phyloP scores from a whole-genome alignment of 1,140 invertebrate species.

The Apis florea region DNA sequence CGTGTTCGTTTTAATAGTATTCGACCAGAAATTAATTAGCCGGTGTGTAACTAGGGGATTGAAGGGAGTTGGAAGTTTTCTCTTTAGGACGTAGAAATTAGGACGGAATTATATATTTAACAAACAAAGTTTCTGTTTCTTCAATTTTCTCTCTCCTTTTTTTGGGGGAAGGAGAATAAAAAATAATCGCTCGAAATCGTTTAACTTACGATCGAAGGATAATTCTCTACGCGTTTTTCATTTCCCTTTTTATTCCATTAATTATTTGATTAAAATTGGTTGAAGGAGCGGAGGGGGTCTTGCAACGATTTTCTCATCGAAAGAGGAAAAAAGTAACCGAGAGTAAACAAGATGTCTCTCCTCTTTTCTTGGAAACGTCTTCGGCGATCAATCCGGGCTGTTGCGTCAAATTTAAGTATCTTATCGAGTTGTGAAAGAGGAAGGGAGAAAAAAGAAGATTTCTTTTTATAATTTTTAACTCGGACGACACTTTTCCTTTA shows the following conservation, averaged over 20 bases:
- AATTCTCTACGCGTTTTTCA: too few relatives aligned
- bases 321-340: too few relatives aligned
- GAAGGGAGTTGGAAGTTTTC: neutral
- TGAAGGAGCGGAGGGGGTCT: too few relatives aligned
- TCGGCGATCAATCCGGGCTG: neutral
- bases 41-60: neutral
- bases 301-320: neutral
- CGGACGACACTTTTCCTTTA: too few relatives aligned
- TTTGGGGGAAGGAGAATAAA: too few relatives aligned
- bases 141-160: neutral
- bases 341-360: neutral
- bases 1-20: neutral
- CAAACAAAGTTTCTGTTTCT: neutral
- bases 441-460: neutral
- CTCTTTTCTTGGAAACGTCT: too few relatives aligned
- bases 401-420: neutral
- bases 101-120: neutral
- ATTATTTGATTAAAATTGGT: neutral
- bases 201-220: too few relatives aligned
- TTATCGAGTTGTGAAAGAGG: neutral
- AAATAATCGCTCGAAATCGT: too few relatives aligned
- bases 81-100: neutral
- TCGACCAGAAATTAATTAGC: constrained; percentile 26
- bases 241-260: neutral
- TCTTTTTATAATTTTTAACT: too few relatives aligned